Evolutionary conservation across 2,888 invertebrate species (phyloP).

Genomic region (Cartodere bifasciata): DNA sequence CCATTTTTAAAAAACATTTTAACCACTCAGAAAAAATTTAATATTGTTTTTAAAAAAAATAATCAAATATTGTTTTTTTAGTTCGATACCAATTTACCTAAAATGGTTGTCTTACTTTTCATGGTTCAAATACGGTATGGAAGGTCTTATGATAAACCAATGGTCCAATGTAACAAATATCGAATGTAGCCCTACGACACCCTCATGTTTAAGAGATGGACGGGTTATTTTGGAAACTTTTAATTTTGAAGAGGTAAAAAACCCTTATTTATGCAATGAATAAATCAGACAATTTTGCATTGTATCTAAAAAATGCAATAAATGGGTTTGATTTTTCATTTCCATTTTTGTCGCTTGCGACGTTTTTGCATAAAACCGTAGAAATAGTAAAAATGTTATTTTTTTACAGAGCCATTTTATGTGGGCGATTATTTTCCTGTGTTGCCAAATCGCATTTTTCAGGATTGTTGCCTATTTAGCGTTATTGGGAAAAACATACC

Average conservation of each 20-base stretch:
- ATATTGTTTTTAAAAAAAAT: no score
- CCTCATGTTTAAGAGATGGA: constrained; percentile 68
- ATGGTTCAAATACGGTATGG: constrained; percentile 88
- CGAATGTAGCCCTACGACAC: constrained; percentile 55
- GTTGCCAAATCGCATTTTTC: constrained; percentile 59
- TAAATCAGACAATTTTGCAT: no score
- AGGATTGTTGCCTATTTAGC: constrained; percentile 65
- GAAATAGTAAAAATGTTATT: no score
- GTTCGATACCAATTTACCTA: constrained; percentile 73
- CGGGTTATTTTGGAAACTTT: constrained; percentile 65
- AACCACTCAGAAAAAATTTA: no score
- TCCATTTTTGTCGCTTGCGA: no score
- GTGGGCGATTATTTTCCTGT: constrained; percentile 58
- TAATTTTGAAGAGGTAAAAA: no score
- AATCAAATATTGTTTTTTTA: constrained; percentile 28
- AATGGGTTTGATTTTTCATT: no score
- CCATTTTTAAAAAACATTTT: no score
- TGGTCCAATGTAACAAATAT: constrained; percentile 72
- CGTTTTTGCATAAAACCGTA: no score
- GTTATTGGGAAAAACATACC: constrained; percentile 53
- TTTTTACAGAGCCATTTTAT: constrained; percentile 50
- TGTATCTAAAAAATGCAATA: no score
- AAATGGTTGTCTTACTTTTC: constrained; percentile 79
- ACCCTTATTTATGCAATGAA: no score
- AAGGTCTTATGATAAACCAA: constrained; percentile 78